Base-by-base conservation (phyloP, 2,888 invertebrate species). In the Dryadula phaetusa region DNA sequence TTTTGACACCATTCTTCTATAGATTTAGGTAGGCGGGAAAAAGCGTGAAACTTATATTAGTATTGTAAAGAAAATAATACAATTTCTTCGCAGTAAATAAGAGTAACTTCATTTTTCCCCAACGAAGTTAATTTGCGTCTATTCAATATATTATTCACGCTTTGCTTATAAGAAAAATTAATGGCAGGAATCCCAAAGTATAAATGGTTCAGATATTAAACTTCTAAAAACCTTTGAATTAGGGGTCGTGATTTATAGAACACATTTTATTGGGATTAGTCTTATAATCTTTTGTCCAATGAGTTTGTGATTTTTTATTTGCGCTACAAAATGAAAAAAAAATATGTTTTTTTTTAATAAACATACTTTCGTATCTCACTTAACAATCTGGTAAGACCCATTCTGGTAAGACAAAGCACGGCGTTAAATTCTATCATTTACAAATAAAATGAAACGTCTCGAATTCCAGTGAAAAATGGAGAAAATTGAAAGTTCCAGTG, bases 81-180 rank as follows among this genome's bases (percentile, higher is more conserved):
- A 49, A 49, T 8, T 49, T 49, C 3, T 28, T 10, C 4, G 28
- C 12, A 16, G 28, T 16, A 16, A 52, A 53, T 18, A 16, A 63
- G 46, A 47, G 70, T 53, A 58, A 65, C 66, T 72, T 67, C 65
- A 70, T 66, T 61, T 68, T 69, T 16, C 32, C 28, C 65, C 34
- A 22, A 47, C 25, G 54, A 58, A 64, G 22, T 34, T 34, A 56
- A 64, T 44, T 25, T 37, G n/a, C 37, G 20, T 34, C 20, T 22
- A 60, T 14, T 32, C 60, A 18, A 53, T 65, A 52, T 65, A 64
- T 64, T 18, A 56, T 44, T 64, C 56, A 60, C 60, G 60, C 42
- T n/a, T 56, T 22, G 56, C 8, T 56, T 25, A n/a, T 40, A 22
- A 56, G 22, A 22, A 22, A 37, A 56, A 40, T 22, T n/a, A 10